These are phyloP conservation scores for Aleiodes testaceus DNA, from an alignment of 2,888 invertebrate species.

Conservation along the genomic window DNA sequence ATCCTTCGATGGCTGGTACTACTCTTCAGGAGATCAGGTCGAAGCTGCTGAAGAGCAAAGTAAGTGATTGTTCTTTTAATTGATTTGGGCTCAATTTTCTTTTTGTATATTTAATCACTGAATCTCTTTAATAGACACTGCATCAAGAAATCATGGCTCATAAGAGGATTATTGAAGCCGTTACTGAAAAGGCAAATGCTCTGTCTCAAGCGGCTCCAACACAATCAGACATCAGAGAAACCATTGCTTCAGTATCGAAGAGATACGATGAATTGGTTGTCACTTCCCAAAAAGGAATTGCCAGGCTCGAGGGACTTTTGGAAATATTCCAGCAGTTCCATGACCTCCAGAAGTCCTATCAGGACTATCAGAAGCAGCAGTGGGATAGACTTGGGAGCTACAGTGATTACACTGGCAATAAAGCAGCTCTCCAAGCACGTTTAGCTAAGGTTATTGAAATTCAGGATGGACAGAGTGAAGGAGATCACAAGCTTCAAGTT, in stretches of 20 bases:
- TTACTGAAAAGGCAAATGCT: slow-evolving; percentile 89
- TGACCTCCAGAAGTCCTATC: slow-evolving; percentile 88
- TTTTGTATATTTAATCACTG: slow-evolving; percentile 27
- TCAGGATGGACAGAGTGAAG: slow-evolving; percentile 84
- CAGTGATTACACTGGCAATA: slow-evolving; percentile 91
- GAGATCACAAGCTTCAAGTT: slow-evolving; percentile 84
- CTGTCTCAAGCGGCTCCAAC: slow-evolving; percentile 77
- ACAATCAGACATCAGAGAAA: slow-evolving; percentile 78
- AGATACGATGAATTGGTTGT: slow-evolving; percentile 84
- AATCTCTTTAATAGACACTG: slow-evolving; percentile 75
- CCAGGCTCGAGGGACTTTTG: slow-evolving; percentile 83
- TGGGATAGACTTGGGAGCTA: slow-evolving; percentile 90
- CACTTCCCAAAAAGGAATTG: slow-evolving; percentile 80
- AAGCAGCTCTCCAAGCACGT: slow-evolving; percentile 87
- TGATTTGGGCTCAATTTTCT: too few species aligned
- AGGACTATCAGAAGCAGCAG: slow-evolving; percentile 91
- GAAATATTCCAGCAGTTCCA: slow-evolving; percentile 91
- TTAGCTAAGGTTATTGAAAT: slow-evolving; percentile 87
- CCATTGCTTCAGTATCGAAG: slow-evolving; percentile 82
- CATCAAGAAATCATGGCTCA: slow-evolving; percentile 93
- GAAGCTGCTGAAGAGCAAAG: slow-evolving; percentile 87
- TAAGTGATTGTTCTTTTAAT: slow-evolving; percentile 51
- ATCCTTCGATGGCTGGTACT: slow-evolving; percentile 82
- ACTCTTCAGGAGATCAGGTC: slow-evolving; percentile 90
- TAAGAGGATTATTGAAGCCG: slow-evolving; percentile 91